Conservation (phyloP, 2,888 invertebrate genomes). For the Synergus umbraculus region DNA sequence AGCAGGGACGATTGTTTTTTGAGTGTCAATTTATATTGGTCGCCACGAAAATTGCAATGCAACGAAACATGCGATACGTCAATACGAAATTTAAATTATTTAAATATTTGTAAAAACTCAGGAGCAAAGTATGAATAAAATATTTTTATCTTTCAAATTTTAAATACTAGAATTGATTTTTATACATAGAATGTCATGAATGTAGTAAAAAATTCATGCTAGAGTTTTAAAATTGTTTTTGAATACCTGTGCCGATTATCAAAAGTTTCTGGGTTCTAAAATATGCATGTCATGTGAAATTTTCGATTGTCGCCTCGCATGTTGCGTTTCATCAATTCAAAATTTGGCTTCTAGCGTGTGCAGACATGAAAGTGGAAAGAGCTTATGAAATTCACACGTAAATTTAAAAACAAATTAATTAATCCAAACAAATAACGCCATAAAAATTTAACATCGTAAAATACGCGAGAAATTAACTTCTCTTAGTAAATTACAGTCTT, state of each 20-base stretch:
- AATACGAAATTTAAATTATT: not conserved
- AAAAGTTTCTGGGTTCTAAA: not conserved
- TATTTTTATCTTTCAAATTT: not conserved
- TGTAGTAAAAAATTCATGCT: not conserved
- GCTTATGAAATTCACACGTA: conserved; percentile 15
- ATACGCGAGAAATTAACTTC: not conserved
- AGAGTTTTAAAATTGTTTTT: not conserved
- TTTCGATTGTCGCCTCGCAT: conserved; percentile 25
- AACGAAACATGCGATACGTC: conserved; percentile 25
- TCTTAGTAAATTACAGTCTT: not conserved
- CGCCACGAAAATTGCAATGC: not conserved
- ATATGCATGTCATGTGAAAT: conserved; percentile 6
- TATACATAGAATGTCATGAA: not conserved
- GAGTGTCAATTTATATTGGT: not conserved
- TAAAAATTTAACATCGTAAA: not conserved
- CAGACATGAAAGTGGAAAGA: conserved; percentile 26
- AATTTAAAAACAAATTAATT: not conserved
- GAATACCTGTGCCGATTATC: not conserved
- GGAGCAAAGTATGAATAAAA: not conserved
- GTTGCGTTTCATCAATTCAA: conserved; percentile 13
- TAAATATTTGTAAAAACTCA: not conserved
- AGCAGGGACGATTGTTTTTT: conserved; percentile 28
- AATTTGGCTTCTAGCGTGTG: not conserved
- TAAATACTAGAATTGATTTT: no score
- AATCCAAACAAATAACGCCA: not conserved